Percentiles rank a stretch among this genome's conserved stretches.
Conservation (phyloP, 2,797 vertebrate species). For the Gymnopithys bicolor region DNA sequence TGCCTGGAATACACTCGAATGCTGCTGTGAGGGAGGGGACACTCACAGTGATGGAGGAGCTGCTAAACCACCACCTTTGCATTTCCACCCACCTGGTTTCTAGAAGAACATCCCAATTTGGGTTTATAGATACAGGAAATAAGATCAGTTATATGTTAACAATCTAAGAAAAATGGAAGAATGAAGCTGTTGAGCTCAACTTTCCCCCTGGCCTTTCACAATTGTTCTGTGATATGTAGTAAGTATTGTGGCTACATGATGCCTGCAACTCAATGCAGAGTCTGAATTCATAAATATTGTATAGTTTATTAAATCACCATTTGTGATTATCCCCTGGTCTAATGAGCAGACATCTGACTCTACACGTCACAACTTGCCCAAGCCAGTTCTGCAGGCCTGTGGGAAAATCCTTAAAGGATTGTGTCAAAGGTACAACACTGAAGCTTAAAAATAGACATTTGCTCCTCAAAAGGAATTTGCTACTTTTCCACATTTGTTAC, state of each 20-base stretch:
- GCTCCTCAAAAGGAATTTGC: slow-evolving; percentile 20
- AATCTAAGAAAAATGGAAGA: not conserved
- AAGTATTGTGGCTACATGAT: not conserved
- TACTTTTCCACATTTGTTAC: not conserved
- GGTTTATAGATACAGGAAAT: not conserved
- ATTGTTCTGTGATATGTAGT: not conserved
- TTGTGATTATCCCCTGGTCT: not conserved
- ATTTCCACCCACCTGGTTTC: not conserved
- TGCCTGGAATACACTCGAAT: not conserved
- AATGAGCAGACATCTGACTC: not conserved
- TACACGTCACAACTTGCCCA: not conserved
- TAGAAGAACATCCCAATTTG: not conserved
- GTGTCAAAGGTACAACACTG: not conserved
- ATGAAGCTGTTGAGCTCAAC: not conserved
- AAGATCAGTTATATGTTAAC: not conserved
- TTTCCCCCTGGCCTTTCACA: not conserved
- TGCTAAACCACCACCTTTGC: not conserved
- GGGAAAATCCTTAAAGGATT: slow-evolving; percentile 8
- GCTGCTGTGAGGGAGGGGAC: not conserved
- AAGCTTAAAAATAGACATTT: slow-evolving; percentile 49
- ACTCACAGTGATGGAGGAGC: not conserved
- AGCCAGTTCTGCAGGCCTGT: not conserved
- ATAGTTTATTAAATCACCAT: not conserved
- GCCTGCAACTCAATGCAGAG: not conserved
- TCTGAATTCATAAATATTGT: not conserved